Percentiles rank a stretch among this genome's conserved stretches.
Conservation (phyloP, 2,888 invertebrate species). For the Drosophila meridiana region DNA sequence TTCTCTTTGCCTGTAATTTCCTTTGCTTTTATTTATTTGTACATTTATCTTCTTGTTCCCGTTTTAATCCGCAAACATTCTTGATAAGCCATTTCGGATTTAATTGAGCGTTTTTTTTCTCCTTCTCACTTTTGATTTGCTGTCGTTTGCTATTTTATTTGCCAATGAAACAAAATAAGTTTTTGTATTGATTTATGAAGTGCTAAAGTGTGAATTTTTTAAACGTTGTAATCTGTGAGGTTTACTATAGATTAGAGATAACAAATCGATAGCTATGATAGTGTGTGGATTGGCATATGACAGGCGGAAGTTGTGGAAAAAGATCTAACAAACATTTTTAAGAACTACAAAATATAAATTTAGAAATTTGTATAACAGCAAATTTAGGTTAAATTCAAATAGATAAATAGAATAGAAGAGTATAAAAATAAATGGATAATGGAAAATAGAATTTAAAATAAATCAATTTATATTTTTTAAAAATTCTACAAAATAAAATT, state of each 20-base stretch:
- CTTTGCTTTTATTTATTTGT: conserved; percentile 1
- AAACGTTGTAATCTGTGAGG: neutral
- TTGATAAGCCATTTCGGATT: conserved; percentile 5
- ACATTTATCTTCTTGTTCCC: conserved; percentile 9
- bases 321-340: neutral
- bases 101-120: conserved; percentile 14
- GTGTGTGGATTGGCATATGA: neutral
- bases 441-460: too few species aligned
- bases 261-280: too few species aligned
- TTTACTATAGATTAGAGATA: neutral
- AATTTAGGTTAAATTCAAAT: too few species aligned
- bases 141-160: conserved; percentile 2
- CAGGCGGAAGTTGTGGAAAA: neutral
- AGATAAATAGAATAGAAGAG: too few species aligned
- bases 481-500: too few species aligned
- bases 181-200: conserved; percentile 19
- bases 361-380: too few species aligned
- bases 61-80: conserved; percentile 8
- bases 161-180: neutral
- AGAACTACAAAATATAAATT: too few species aligned
- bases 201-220: neutral
- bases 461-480: too few species aligned
- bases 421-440: too few species aligned
- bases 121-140: conserved; percentile 1
- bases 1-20: neutral